Evolutionary conservation across 2,888 invertebrate genomes (phyloP).

Genomic region (Hydropsyche betteni): DNA sequence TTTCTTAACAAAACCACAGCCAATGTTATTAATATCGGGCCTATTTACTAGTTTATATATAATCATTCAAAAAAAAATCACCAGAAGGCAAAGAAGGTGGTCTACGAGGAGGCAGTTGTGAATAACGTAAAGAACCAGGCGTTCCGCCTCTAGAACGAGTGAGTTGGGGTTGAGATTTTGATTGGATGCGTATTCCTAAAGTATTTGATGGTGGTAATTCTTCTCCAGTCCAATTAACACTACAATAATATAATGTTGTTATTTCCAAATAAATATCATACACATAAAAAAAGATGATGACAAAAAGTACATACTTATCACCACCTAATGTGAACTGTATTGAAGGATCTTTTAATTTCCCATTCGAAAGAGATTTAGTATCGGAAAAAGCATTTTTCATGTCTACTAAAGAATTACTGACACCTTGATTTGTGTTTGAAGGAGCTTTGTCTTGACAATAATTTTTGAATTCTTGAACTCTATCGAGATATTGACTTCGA

Average conservation of each 20-base stretch:
- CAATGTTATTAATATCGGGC: no score
- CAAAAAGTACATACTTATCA: slow-evolving; percentile 59
- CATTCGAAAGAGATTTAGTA: slow-evolving; percentile 35
- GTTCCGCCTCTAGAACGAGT: slow-evolving; percentile 20
- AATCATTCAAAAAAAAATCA: background rate
- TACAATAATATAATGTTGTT: slow-evolving; percentile 52
- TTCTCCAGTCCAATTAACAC: slow-evolving; percentile 64
- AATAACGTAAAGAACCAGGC: background rate
- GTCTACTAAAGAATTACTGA: background rate
- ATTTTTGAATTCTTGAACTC: slow-evolving; percentile 47
- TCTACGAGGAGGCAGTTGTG: slow-evolving; percentile 30
- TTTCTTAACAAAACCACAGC: no score
- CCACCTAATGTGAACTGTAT: slow-evolving; percentile 64
- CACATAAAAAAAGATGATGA: background rate
- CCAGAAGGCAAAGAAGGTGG: slow-evolving; percentile 30
- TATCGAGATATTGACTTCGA: slow-evolving; percentile 52
- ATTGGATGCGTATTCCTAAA: slow-evolving; percentile 52
- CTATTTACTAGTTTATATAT: background rate
- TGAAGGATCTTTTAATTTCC: slow-evolving; percentile 55
- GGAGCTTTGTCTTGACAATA: slow-evolving; percentile 17
- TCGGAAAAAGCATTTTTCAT: background rate
- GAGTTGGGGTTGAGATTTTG: slow-evolving; percentile 59
- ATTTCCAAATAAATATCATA: background rate
- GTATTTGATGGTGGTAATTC: slow-evolving; percentile 56
- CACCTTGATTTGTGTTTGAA: background rate